phyloP scores from a whole-genome alignment of 2,113 vertebrate genomes.

The Machaerirhynchus nigripectus region DNA sequence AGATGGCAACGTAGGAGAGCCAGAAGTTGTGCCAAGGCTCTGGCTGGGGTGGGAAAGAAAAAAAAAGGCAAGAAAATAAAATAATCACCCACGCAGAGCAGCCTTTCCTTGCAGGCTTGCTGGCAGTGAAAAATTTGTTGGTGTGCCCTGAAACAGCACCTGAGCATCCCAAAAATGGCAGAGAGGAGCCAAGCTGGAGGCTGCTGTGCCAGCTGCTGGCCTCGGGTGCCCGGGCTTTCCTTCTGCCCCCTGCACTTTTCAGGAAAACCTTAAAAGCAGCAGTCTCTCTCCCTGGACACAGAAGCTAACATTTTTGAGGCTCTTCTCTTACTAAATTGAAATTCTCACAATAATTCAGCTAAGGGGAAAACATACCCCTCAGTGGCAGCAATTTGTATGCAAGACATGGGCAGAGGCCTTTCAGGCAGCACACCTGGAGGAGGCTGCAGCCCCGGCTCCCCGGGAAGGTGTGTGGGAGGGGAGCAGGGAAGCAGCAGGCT shows the following conservation, averaged over 20 bases:
- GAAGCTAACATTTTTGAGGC: background rate
- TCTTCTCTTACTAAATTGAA: background rate
- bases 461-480: fast-evolving
- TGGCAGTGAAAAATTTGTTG: background rate
- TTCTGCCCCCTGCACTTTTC: background rate
- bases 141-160: background rate
- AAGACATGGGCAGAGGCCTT: background rate
- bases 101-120: background rate
- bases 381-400: background rate
- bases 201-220: background rate
- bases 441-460: background rate
- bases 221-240: fast-evolving
- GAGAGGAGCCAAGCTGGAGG: background rate
- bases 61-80: background rate
- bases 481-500: background rate
- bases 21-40: conserved; percentile 7
- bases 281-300: background rate
- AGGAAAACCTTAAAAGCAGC: background rate
- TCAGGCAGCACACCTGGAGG: background rate
- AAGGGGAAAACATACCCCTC: background rate
- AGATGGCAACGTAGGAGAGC: conserved; percentile 38
- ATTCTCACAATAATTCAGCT: background rate
- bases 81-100: background rate
- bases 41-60: background rate
- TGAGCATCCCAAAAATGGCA: background rate